Evolutionary conservation across 2,888 invertebrate genomes (phyloP), one percentile per base, ranked within the genome.

Genomic region (Timema podura): DNA sequence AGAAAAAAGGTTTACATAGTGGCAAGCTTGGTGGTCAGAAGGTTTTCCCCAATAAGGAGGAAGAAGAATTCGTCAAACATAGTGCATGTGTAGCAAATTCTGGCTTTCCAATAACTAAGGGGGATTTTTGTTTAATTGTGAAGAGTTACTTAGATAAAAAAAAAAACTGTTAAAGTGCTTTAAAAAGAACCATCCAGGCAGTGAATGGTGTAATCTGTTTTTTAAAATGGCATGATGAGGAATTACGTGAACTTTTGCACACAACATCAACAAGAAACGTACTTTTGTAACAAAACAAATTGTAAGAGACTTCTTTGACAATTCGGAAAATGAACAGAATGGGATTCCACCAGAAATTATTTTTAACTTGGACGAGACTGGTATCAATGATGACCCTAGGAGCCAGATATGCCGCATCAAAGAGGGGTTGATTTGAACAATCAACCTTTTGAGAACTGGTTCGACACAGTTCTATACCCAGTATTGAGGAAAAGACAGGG

Each of bases 61-160:
- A 59, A 59, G 11, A 9, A 15, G 9, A 59, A 11, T 59, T 59
- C 44, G 59, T 59, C 11, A 16, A 59, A 16, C 9, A 59, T 15
- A 59, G 16, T 59, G 15, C 59, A 11, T 16, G 16, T 59, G 59
- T 59, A 15, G 59, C 59, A 59, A 59, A 59, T 59, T 7, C 30
- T 6, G 59, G 59, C 59, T 59, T 59, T 16, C 59, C 59, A 15
- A 59, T 59, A 59, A 15, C 59, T 5, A 59, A 59, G 5, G 44
- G 30, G 16, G 59, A 59, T 59, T 59, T 59, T 59, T 11, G 59
- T 59, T 59, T 59, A 16, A 59, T 6, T 59, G 59, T 59, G 30
- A 59, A 59, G 59, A 59, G 59, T 59, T 59, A 59, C 59, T 11
- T 59, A 44, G 59, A 15, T 16, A 59, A 59, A 44, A 59, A 59